phyloP scores from a whole-genome alignment of 2,888 invertebrate species.

The Drosophila cracens region DNA sequence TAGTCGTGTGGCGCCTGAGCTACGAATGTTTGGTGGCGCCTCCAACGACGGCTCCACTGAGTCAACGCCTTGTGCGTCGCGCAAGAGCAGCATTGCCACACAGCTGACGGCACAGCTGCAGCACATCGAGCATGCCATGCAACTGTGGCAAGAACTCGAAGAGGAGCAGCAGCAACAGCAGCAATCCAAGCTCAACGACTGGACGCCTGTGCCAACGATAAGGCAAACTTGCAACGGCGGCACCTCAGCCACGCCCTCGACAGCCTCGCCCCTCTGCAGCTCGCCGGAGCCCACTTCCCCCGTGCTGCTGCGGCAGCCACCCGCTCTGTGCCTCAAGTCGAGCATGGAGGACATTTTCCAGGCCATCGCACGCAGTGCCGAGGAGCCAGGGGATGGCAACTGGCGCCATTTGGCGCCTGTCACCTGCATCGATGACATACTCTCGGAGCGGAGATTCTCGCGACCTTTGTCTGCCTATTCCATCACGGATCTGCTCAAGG shows the following conservation, averaged over 20 bases:
- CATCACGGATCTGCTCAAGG: slow-evolving; percentile 84
- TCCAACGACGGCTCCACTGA: slow-evolving; percentile 55
- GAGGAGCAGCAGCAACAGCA: slow-evolving; percentile 48
- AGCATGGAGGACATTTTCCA: slow-evolving; percentile 84
- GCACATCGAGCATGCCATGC: slow-evolving; percentile 80
- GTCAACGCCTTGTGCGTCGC: slow-evolving; percentile 58
- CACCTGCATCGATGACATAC: slow-evolving; percentile 84
- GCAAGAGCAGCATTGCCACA: slow-evolving; percentile 58
- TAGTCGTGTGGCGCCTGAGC: slow-evolving; percentile 76
- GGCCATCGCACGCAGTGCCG: slow-evolving; percentile 82
- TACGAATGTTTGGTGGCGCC: slow-evolving; percentile 50
- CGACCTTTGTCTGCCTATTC: slow-evolving; percentile 84
- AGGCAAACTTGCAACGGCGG: slow-evolving; percentile 55
- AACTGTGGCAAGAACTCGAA: slow-evolving; percentile 74
- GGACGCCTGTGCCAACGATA: slow-evolving; percentile 45
- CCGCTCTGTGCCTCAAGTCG: slow-evolving; percentile 76
- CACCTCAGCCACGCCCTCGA: slow-evolving; percentile 80
- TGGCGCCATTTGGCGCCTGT: slow-evolving; percentile 73
- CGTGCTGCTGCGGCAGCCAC: slow-evolving; percentile 65
- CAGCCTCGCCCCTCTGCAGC: slow-evolving; percentile 74
- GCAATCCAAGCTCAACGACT: neutral
- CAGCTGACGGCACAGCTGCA: slow-evolving; percentile 73
- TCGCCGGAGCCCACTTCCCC: slow-evolving; percentile 73
- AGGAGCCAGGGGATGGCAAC: slow-evolving; percentile 63
- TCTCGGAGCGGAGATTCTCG: slow-evolving; percentile 83